Evolutionary conservation across 2,113 vertebrate species (phyloP).

Genomic region (Trichomycterus rosablanca): DNA sequence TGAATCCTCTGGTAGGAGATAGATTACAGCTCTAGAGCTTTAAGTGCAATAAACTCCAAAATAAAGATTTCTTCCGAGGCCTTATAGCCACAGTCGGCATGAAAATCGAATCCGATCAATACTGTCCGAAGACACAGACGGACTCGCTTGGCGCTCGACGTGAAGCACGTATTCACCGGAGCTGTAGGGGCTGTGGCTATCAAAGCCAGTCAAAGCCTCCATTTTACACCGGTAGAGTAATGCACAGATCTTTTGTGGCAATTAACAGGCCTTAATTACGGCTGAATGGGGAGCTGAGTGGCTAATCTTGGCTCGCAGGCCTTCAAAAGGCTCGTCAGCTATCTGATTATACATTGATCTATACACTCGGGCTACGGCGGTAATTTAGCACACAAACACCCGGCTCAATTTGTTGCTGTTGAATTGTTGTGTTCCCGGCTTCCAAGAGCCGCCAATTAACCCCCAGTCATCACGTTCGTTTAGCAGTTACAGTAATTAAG

Average conservation of each 20-base stretch:
- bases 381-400: constrained; percentile 60
- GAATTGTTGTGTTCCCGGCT: constrained; percentile 29
- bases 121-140: constrained; percentile 25
- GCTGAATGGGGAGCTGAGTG: constrained; percentile 76
- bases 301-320: constrained; percentile 76
- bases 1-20: no score
- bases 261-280: constrained; percentile 97
- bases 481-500: constrained; percentile 40
- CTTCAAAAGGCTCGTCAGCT: constrained; percentile 55
- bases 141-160: constrained; percentile 25
- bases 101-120: constrained; percentile 37
- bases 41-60: no score
- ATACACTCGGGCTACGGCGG: constrained; percentile 49
- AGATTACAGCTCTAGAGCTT: no score
- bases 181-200: constrained; percentile 77
- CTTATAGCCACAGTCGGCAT: constrained; percentile 12
- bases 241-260: constrained; percentile 47
- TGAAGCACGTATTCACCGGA: constrained; percentile 1
- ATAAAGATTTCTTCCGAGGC: constrained; percentile 11
- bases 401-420: constrained; percentile 41
- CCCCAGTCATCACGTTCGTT: constrained; percentile 37
- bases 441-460: constrained; percentile 36
- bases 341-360: constrained; percentile 81
- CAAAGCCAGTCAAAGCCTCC: constrained; percentile 71
- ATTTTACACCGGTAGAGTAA: constrained; percentile 56